Conservation (phyloP, 1,140 invertebrate genomes). For the Ericerus pela region DNA sequence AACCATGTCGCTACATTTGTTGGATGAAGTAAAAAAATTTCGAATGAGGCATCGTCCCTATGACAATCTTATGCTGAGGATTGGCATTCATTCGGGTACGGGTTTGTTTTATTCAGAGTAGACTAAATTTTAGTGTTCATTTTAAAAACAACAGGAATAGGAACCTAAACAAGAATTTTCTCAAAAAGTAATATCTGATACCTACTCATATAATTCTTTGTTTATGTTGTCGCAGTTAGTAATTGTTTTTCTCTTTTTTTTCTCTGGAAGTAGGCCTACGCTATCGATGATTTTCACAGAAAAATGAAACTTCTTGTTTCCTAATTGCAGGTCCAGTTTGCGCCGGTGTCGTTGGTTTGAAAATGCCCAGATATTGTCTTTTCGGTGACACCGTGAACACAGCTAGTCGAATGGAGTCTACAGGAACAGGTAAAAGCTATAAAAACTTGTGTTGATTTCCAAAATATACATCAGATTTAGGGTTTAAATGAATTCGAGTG, state of each 20-base stretch:
- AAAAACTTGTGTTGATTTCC: no score
- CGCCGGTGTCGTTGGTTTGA: constrained; percentile 73
- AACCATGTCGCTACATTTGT: constrained; percentile 74
- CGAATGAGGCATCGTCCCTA: constrained; percentile 71
- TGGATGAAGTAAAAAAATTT: constrained; percentile 69
- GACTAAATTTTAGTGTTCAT: no score
- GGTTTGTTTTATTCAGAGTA: no score
- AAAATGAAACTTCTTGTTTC: no score
- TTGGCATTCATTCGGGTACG: constrained; percentile 76
- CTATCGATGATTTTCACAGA: no score
- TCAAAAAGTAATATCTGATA: no score
- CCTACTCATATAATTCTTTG: neutral
- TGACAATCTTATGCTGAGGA: constrained; percentile 68
- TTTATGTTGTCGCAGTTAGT: neutral
- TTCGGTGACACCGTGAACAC: constrained; percentile 89
- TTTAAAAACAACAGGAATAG: no score
- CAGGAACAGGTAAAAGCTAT: constrained; percentile 50
- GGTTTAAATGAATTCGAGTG: no score
- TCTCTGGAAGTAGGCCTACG: no score
- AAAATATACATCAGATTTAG: no score
- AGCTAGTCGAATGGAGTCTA: constrained; percentile 85
- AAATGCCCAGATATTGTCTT: constrained; percentile 81
- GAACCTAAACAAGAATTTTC: no score
- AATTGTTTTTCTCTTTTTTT: constrained; percentile 13
- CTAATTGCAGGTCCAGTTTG: constrained; percentile 48